A percentile compares a stretch with the other conserved stretches of the same genome.
These are phyloP conservation scores for Hypselothyrea guttata DNA, from an alignment of 2,888 invertebrate species.

Conservation along the genomic window DNA sequence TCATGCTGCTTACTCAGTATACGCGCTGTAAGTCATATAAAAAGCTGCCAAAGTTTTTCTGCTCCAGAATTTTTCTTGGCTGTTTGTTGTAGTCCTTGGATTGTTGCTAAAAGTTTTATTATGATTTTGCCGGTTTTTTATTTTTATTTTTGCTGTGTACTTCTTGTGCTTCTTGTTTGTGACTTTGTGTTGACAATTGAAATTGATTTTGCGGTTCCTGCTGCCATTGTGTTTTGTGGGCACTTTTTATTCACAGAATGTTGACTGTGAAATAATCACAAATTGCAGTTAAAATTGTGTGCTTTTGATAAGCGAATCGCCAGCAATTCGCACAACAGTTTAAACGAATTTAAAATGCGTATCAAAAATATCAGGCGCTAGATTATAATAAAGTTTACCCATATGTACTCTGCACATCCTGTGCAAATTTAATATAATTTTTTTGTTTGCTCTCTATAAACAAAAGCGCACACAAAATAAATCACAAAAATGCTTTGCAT, in stretches of 20 bases:
- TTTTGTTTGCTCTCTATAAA: constrained; percentile 32
- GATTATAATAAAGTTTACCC: constrained; percentile 1
- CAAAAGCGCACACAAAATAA: constrained; percentile 53
- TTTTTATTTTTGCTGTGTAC: constrained; percentile 24
- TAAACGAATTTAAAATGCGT: constrained; percentile 61
- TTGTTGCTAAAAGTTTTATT: constrained; percentile 68
- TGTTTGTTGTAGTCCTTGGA: constrained; percentile 47
- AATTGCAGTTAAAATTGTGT: constrained; percentile 33
- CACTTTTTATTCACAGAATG: constrained; percentile 26
- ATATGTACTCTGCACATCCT: constrained; percentile 15
- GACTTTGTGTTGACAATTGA: constrained; percentile 78
- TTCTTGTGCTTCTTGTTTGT: constrained; percentile 48
- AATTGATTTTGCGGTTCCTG: constrained; percentile 74
- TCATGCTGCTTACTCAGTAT: no score
- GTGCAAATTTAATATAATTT: constrained; percentile 31
- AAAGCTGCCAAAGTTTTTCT: constrained; percentile 55
- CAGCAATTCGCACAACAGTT: constrained; percentile 33
- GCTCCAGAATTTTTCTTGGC: constrained; percentile 25
- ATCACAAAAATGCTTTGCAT: constrained; percentile 35
- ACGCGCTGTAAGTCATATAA: constrained; percentile 53
- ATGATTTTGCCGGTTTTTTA: constrained; percentile 51
- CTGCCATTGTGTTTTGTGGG: constrained; percentile 27
- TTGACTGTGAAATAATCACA: constrained; percentile 42
- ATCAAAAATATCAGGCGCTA: neutral
- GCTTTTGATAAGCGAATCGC: constrained; percentile 45